These are phyloP conservation scores for Hypomecis punctinalis DNA, from an alignment of 2,888 invertebrate species.

Conservation along the genomic window DNA sequence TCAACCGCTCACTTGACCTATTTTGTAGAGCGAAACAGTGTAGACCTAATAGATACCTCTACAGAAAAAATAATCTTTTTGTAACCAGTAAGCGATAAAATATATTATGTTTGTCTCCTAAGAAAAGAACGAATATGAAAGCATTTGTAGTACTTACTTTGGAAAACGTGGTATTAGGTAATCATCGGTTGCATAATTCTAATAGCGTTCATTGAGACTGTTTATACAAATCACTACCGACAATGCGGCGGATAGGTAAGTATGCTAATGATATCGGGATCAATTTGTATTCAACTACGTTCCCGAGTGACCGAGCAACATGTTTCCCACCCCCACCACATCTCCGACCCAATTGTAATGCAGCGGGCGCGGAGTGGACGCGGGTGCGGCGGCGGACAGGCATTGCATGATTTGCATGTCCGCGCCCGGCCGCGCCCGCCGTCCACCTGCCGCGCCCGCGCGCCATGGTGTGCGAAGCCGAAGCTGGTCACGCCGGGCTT, in stretches of 20 bases:
- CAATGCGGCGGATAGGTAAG: conserved; percentile 29
- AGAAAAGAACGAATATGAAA: neutral
- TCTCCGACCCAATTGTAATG: conserved; percentile 81
- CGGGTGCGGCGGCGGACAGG: conserved; percentile 49
- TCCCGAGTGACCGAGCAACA: conserved; percentile 79
- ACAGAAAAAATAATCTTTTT: neutral
- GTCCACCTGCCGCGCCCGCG: conserved; percentile 68
- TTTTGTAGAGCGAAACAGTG: conserved; percentile 15
- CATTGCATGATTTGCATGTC: conserved; percentile 68
- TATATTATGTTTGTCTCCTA: neutral
- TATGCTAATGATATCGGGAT: conserved; percentile 52
- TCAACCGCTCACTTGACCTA: conserved; percentile 30
- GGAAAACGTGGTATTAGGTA: conserved; percentile 8
- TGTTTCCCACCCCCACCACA: conserved; percentile 83
- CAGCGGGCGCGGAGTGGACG: conserved; percentile 62
- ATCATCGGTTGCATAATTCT: conserved; percentile 17
- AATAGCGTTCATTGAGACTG: conserved; percentile 21
- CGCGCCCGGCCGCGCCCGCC: conserved; percentile 59
- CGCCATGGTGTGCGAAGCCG: conserved; percentile 76
- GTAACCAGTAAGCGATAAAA: neutral
- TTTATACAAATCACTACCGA: conserved; percentile 24
- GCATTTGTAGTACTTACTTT: neutral
- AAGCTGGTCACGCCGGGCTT: conserved; percentile 62
- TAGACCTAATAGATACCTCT: neutral
- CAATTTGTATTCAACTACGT: conserved; percentile 71